Conservation (phyloP, 2,888 invertebrate species). For the Nemapogon koenigi region DNA sequence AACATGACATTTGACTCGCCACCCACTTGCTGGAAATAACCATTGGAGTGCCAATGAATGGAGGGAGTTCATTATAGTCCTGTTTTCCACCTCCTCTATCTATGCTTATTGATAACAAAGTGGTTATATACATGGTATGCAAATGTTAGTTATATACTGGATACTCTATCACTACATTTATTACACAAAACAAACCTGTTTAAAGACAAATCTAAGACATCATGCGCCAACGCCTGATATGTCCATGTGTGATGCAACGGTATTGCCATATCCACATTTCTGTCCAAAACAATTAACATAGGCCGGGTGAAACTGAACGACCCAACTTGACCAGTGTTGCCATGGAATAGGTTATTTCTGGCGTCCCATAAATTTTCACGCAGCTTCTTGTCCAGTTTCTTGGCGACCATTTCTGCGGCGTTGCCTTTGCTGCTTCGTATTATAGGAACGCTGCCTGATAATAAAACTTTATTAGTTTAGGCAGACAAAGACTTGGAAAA, state of each 20-base stretch:
- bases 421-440: slow-evolving; percentile 93
- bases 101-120: no score
- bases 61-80: no score
- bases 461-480: no score
- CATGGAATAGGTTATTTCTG: slow-evolving; percentile 92
- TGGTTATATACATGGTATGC: no score
- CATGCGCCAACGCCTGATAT: slow-evolving; percentile 97
- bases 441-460: slow-evolving; percentile 81
- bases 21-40: no score
- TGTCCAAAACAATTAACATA: slow-evolving; percentile 88
- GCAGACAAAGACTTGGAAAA: not conserved
- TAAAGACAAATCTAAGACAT: slow-evolving; percentile 89
- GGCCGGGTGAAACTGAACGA: slow-evolving; percentile 91
- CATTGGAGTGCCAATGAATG: no score
- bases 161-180: no score
- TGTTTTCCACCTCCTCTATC: no score
- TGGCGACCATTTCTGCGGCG: slow-evolving; percentile 98
- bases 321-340: slow-evolving; percentile 79
- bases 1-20: no score
- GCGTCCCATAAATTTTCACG: slow-evolving; percentile 97
- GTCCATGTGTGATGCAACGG: slow-evolving; percentile 99
- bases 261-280: slow-evolving; percentile 96
- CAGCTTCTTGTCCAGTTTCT: slow-evolving; percentile 95
- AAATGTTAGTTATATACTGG: no score
- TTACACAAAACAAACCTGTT: slow-evolving; percentile 79